A percentile compares a stretch with the other conserved stretches of the same genome.
These are phyloP conservation scores for Andrena fulva DNA, from an alignment of 2,888 invertebrate genomes.

Conservation along the genomic window DNA sequence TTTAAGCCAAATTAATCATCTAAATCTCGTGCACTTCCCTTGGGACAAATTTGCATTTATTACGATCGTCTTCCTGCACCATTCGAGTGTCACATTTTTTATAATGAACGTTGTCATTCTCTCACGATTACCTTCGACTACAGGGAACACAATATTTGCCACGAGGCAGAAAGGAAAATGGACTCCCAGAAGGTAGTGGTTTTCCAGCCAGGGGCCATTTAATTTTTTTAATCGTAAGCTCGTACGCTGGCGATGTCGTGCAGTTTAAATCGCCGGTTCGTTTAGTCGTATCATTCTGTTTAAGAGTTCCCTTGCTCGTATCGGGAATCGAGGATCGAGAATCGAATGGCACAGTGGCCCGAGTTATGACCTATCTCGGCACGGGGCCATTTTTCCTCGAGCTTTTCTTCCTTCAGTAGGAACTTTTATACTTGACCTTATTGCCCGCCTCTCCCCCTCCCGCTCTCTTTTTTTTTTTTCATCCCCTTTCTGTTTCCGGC, in stretches of 20 bases:
- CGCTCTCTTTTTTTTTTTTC: neutral
- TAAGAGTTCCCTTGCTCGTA: constrained; percentile 56
- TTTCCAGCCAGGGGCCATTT: neutral
- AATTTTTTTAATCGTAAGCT: constrained; percentile 21
- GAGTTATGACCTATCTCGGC: constrained; percentile 61
- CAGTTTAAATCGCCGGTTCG: constrained; percentile 48
- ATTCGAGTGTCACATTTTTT: no score
- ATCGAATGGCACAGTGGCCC: constrained; percentile 49
- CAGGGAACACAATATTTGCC: neutral
- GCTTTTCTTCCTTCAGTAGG: constrained; percentile 42
- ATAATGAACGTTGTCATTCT: no score
- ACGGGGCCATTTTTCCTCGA: constrained; percentile 48
- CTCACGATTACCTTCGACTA: neutral
- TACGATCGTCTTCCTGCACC: no score
- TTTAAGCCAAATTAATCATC: no score
- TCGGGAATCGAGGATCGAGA: constrained; percentile 43
- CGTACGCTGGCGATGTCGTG: constrained; percentile 29
- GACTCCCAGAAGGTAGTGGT: neutral
- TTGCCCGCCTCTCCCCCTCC: constrained; percentile 44
- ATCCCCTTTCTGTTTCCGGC: constrained; percentile 26
- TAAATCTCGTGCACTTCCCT: no score
- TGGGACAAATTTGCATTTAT: no score
- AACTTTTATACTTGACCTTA: constrained; percentile 71
- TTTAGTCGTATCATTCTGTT: constrained; percentile 47
- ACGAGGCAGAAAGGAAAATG: neutral